Evolutionary conservation across 1,140 invertebrate genomes (phyloP), one percentile per base, ranked within the genome.

Genomic region (Pectinophora gossypiella): DNA sequence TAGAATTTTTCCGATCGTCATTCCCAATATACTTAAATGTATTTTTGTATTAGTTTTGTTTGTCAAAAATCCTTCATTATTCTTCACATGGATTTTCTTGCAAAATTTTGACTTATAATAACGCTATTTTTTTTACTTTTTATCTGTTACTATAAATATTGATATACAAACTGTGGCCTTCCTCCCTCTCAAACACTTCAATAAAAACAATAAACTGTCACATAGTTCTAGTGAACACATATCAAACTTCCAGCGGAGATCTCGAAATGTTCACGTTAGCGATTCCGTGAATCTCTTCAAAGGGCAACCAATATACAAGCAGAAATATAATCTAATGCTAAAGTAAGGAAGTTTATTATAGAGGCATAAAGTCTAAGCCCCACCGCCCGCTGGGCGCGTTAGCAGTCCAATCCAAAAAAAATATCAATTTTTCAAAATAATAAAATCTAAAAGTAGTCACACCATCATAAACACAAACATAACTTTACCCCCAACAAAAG

Each of bases 361-460:
- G 27, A 9, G n/a, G 27, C n/a, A n/a, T 32, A 32, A 38, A 38
- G 48, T 46, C 44, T 23, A 5, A 15, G 4, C 18, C 2, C 1
- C 19, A 46, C 71, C 79, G 59, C 83, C 80, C 72, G 83, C 83
- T 83, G 83, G 12, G 83, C 56, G 70, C 68, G 79, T 84, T 76
- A 80, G 75, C 82, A 75, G 71, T 61, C 61, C 74, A 63, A 73
- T 80, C 68, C 73, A 59, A 75, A 73, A 82, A 84, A 81, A 83
- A 83, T 79, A 78, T 82, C 74, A 84, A 81, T 83, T 84, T 84
- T 81, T 67, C 16, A 68, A 77, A 78, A 75, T 86, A 79, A 86
- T 86, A 86, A 86, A 84, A 83, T 82, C 80, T 85, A 81, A 85
- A 75, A 79, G 61, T 69, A 74, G 66, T 84, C 80, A 76, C 81